phyloP scores from a whole-genome alignment of 1,140 invertebrate species.

The Cephus cinctus region DNA sequence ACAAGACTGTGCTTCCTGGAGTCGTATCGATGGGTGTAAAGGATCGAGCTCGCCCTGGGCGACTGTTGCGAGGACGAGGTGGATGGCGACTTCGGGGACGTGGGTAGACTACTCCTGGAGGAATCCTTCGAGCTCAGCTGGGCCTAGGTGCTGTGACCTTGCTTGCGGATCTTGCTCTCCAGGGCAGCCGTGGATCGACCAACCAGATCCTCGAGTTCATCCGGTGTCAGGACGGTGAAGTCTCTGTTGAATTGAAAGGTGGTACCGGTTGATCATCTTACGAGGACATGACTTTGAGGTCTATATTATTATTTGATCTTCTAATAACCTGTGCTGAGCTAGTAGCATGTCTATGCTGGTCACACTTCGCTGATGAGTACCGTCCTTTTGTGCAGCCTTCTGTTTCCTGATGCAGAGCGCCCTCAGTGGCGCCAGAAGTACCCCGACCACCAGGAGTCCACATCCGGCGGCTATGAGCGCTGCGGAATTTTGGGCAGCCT shows the following conservation, averaged over 20 bases:
- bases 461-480: slow-evolving; percentile 67
- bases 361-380: slow-evolving; percentile 48
- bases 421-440: slow-evolving; percentile 41
- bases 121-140: slow-evolving; percentile 42
- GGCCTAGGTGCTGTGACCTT: slow-evolving; percentile 50
- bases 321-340: slow-evolving; percentile 44
- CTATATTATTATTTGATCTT: not conserved
- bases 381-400: slow-evolving; percentile 42
- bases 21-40: slow-evolving; percentile 50
- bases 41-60: slow-evolving; percentile 47
- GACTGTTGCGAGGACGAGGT: no score
- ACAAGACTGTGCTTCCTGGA: slow-evolving; percentile 51
- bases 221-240: slow-evolving; percentile 49
- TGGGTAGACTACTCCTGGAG: slow-evolving; percentile 24
- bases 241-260: slow-evolving; percentile 31
- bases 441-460: slow-evolving; percentile 53
- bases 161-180: slow-evolving; percentile 45
- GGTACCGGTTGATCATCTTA: no score
- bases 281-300: no score
- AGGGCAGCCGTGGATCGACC: slow-evolving; percentile 37
- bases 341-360: slow-evolving; percentile 51
- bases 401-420: slow-evolving; percentile 46
- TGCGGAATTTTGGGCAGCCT: slow-evolving; percentile 71
- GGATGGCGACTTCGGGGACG: slow-evolving; percentile 47
- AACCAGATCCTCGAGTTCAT: slow-evolving; percentile 48